Evolutionary conservation across 2,888 invertebrate species (phyloP), one percentile per base, ranked within the genome.

Genomic region (Agrotis segetum): DNA sequence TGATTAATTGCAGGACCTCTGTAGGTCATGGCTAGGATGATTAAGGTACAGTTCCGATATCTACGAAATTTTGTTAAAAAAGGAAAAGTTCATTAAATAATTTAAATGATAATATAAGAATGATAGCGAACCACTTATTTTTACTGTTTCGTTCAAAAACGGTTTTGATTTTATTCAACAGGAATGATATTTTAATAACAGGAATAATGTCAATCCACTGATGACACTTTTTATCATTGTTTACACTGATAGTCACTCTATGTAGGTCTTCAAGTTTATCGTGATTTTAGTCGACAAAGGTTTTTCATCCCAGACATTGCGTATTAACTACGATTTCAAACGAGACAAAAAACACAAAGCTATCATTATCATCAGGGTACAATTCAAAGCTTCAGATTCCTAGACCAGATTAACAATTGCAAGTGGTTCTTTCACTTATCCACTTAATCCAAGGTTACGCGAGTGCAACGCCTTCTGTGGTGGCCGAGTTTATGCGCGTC

Each of bases 1-100:
- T 63, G 63, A 75, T 73, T 63, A 53, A 79, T 63, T 53, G 19
- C 19, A n/a, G 21, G 4, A 73, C 2, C 17, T 34, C 21, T 49
- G 34, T 75, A 55, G 79, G 79, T 79, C 59, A 65, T 44, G 17
- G n/a, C 16, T 53, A 79, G 79, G 79, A 55, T 44, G 1, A 19
- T 74, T 40, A 79, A 60, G 44, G 79, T 46, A n/a, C 34, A 24
- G 49, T 79, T 55, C 14, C 13, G 13, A 13, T 13, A 1, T 13
- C 0, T 21, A 1, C 6, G 21, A 34, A 1, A 21, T 49, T 49
- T 76, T 40, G 3, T 2, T 34, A 40, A 40, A 34, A 6, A 3
- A 44, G 11, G 2, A 24, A 17, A 46, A 47, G 19, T 14, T 34
- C 3, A 9, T 44, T 46, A 16, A 46, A 1, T 16, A 16, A 46